These are phyloP conservation scores for Hetaerina americana DNA, from an alignment of 1,140 invertebrate species.

Conservation along the genomic window DNA sequence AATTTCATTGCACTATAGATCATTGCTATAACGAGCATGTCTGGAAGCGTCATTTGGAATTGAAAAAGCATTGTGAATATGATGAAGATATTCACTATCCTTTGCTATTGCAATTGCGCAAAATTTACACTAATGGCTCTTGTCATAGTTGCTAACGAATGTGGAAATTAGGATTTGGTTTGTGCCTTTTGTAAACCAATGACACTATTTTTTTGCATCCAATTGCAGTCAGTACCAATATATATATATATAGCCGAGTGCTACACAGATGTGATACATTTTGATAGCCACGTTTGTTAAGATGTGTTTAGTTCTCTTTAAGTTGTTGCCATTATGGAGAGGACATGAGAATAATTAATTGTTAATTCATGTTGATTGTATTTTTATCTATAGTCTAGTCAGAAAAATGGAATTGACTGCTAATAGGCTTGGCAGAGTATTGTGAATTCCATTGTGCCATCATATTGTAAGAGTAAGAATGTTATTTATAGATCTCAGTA, in stretches of 20 bases:
- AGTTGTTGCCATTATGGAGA: no score
- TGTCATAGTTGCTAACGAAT: not conserved
- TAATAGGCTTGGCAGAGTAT: not conserved
- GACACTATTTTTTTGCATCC: not conserved
- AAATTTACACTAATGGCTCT: not conserved
- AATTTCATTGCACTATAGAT: slow-evolving; percentile 38
- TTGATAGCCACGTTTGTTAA: no score
- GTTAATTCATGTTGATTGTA: not conserved
- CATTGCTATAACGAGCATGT: slow-evolving; percentile 47
- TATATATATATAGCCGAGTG: not conserved
- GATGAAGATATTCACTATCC: slow-evolving; percentile 55
- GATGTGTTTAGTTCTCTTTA: no score
- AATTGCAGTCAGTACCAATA: not conserved
- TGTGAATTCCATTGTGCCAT: not conserved
- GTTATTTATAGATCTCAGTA: not conserved
- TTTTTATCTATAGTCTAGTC: not conserved
- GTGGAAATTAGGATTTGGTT: not conserved
- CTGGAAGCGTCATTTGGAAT: slow-evolving; percentile 48
- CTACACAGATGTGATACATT: not conserved
- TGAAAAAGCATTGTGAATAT: slow-evolving; percentile 42
- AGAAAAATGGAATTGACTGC: not conserved
- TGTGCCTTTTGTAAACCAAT: not conserved
- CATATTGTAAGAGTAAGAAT: not conserved
- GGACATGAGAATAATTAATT: no score
- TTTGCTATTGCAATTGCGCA: slow-evolving; percentile 37